phyloP scores from a whole-genome alignment of 2,888 invertebrate genomes.

The Amaurobius ferox region DNA sequence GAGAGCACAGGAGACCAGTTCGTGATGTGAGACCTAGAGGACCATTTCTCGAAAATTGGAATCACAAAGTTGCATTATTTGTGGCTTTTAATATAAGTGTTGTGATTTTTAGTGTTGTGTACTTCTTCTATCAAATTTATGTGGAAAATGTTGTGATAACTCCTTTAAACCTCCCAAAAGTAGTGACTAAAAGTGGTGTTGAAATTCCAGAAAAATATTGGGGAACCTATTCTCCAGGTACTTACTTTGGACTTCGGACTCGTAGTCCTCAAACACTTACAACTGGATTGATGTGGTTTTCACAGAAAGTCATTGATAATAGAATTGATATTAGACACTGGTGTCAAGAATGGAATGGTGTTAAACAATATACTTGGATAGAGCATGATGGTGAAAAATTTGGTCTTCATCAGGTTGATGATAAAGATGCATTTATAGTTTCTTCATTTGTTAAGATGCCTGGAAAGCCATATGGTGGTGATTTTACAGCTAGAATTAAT shows the following conservation, averaged over 20 bases:
- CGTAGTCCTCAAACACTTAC: slow-evolving; percentile 91
- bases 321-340: slow-evolving; percentile 83
- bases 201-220: slow-evolving; percentile 89
- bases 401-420: slow-evolving; percentile 92
- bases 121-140: slow-evolving; percentile 71
- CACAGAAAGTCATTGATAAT: slow-evolving; percentile 79
- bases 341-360: slow-evolving; percentile 92
- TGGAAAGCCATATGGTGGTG: slow-evolving; percentile 89
- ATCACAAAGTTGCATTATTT: slow-evolving; percentile 69
- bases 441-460: slow-evolving; percentile 93
- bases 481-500: slow-evolving; percentile 92
- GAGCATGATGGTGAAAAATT: slow-evolving; percentile 95
- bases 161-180: slow-evolving; percentile 87
- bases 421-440: slow-evolving; percentile 85
- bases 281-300: slow-evolving; percentile 98
- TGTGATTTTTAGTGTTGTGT: slow-evolving; percentile 70
- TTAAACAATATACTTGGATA: slow-evolving; percentile 91
- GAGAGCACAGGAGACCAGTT: slow-evolving; percentile 15
- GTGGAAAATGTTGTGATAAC: slow-evolving; percentile 92
- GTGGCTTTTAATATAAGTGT: slow-evolving; percentile 69
- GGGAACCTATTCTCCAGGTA: slow-evolving; percentile 93
- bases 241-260: slow-evolving; percentile 93
- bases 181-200: slow-evolving; percentile 84
- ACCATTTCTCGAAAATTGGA: slow-evolving; percentile 56
- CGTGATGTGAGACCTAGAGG: slow-evolving; percentile 34